Percentiles rank a stretch among this genome's conserved stretches.
Evolutionary conservation across 92 coral and sea anemone genomes (phyloP).

Genomic region (Palythoa grandis): DNA sequence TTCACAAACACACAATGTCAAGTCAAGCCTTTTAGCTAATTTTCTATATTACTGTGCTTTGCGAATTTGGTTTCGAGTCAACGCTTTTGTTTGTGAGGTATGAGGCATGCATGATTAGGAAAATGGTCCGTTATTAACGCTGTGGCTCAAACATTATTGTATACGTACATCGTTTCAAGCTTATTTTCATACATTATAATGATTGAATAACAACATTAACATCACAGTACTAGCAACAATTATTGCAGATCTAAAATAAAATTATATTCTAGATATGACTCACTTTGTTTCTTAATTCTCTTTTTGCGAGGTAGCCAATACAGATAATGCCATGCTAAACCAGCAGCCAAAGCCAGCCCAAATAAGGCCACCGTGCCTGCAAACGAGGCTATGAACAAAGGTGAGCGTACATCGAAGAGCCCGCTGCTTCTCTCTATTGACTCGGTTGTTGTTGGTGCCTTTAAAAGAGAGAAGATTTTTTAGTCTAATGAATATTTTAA

Average conservation of each 20-base stretch:
- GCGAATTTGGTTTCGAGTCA: too few species aligned
- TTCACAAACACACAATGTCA: too few species aligned
- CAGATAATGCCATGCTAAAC: conserved; percentile 24
- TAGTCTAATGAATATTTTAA: neutral
- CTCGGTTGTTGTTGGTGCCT: conserved; percentile 31
- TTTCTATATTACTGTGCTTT: too few species aligned
- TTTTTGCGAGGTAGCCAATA: conserved; percentile 21
- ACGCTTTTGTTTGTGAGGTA: too few species aligned
- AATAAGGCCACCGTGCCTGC: conserved; percentile 19
- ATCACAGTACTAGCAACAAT: too few species aligned
- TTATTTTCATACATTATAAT: too few species aligned
- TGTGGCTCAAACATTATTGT: too few species aligned
- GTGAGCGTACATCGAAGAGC: conserved; percentile 33
- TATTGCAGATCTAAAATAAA: too few species aligned
- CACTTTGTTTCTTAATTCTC: neutral
- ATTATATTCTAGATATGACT: neutral
- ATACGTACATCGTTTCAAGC: too few species aligned
- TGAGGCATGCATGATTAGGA: too few species aligned
- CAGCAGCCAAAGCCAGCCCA: conserved; percentile 10
- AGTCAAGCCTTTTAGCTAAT: too few species aligned
- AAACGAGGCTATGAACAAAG: conserved; percentile 15
- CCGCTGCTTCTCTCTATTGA: conserved; percentile 35
- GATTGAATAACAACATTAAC: neutral
- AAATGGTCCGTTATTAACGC: too few species aligned
- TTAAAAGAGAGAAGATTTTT: neutral